A percentile compares a stretch with the other conserved stretches of the same genome.
Evolutionary conservation across 2,888 invertebrate genomes (phyloP).

Genomic region (Amphipoea lucens): DNA sequence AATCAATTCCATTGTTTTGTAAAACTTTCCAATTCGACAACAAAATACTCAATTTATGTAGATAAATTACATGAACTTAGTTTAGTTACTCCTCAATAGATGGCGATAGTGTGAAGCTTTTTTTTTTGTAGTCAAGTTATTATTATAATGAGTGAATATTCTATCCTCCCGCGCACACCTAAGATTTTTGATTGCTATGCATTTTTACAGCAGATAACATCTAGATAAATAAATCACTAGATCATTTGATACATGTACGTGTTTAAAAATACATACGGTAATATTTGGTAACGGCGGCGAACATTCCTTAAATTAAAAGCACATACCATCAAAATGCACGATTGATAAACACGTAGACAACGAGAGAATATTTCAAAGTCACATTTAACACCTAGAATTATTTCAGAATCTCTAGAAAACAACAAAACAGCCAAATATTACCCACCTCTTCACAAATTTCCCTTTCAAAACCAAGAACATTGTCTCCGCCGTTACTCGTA

Average conservation of each 20-base stretch:
- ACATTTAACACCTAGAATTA: slow-evolving; percentile 44
- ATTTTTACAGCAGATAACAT: slow-evolving; percentile 64
- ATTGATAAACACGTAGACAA: slow-evolving; percentile 19
- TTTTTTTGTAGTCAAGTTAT: slow-evolving; percentile 19
- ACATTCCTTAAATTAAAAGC: slow-evolving; percentile 8
- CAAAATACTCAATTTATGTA: slow-evolving; percentile 31
- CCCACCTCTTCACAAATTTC: not conserved
- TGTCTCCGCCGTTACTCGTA: slow-evolving; percentile 23
- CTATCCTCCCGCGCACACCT: slow-evolving; percentile 42
- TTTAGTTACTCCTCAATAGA: slow-evolving; percentile 71
- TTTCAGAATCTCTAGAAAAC: not conserved
- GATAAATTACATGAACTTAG: slow-evolving; percentile 52
- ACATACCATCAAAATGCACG: slow-evolving; percentile 12
- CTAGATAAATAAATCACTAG: slow-evolving; percentile 62
- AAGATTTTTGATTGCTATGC: slow-evolving; percentile 51
- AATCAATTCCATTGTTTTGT: slow-evolving; percentile 49
- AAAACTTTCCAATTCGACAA: slow-evolving; percentile 31
- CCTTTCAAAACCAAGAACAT: not conserved
- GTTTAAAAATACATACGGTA: slow-evolving; percentile 27
- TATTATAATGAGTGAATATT: slow-evolving; percentile 39
- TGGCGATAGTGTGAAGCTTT: slow-evolving; percentile 67
- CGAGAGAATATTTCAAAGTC: slow-evolving; percentile 19
- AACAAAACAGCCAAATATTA: slow-evolving; percentile 2
- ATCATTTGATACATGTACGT: slow-evolving; percentile 56
- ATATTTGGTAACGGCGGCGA: slow-evolving; percentile 34